phyloP scores from a whole-genome alignment of 2,113 vertebrate genomes.

The Callionymus lyra region DNA sequence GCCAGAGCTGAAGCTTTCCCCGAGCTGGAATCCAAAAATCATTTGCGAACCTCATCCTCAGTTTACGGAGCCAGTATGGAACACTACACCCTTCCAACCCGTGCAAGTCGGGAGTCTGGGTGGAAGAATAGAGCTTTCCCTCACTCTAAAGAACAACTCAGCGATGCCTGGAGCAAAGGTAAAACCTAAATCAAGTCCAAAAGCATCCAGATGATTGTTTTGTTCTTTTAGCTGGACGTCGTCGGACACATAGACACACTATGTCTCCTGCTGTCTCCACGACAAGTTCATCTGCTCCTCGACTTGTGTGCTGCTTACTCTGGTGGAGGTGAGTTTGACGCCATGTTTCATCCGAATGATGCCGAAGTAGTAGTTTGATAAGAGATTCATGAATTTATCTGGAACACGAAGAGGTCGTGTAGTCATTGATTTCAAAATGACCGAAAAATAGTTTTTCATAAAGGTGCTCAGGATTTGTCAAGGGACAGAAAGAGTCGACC shows the following conservation, averaged over 20 bases:
- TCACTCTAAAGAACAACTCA: conserved; percentile 90
- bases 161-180: conserved; percentile 90
- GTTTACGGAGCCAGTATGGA: conserved; percentile 80
- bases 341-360: conserved; percentile 5
- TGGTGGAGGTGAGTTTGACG: conserved; percentile 72
- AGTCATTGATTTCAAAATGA: too few relatives aligned
- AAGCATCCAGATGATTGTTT: neutral
- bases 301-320: conserved; percentile 89
- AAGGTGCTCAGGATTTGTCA: conserved; percentile 75
- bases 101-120: conserved; percentile 83
- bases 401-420: too few relatives aligned
- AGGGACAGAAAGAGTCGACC: conserved; percentile 90
- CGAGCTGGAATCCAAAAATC: conserved; percentile 98
- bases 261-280: conserved; percentile 83
- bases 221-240: conserved; percentile 77
- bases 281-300: conserved; percentile 87
- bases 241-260: conserved; percentile 84
- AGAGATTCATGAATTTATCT: too few relatives aligned
- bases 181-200: neutral
- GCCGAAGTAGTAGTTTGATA: too few relatives aligned
- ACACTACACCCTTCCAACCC: conserved; percentile 74
- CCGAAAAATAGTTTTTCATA: conserved; percentile 17
- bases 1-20: conserved; percentile 91
- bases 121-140: conserved; percentile 81
- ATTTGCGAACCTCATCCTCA: conserved; percentile 94